Evolutionary conservation across 2,888 invertebrate species (phyloP), one percentile per base, ranked within the genome.

Genomic region (Panzeria rudis): DNA sequence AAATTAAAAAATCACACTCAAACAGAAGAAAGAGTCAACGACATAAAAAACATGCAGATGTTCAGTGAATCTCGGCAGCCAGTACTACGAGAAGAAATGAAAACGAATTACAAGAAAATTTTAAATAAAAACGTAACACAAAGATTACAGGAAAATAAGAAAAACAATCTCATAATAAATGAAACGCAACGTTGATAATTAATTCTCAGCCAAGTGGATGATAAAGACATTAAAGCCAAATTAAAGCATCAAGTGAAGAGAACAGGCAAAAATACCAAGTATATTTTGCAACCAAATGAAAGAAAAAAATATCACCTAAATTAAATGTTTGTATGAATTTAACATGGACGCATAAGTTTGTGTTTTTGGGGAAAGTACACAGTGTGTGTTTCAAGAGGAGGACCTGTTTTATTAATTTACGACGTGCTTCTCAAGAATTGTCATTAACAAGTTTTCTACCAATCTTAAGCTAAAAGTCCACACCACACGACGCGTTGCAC

Each of bases 151-250:
- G 32, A 38, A 61, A 71, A 32, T 13, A 38, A 54, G 23, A 54
- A 66, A 81, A 77, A 81, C 56, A 82, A 82, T 71, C 71, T 52
- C 64, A 52, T 75, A 85, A 85, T 85, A 85, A 82, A 85, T 79
- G 85, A 85, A 85, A 85, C 85, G 85, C 85, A 83, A 79, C 85
- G 85, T 75, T 83, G 85, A 82, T 83, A 85, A 85, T 85, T 85
- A 85, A 85, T 85, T 85, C 75, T 78, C 82, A 85, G 69, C 75
- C 85, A 82, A 85, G 78, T 85, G 85, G 82, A 85, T 85, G 82
- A 85, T 83, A 85, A 85, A 85, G 82, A 82, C 85, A 85, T 82
- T 82, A 82, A 85, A 79, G 71, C 75, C 82, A 85, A 85, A 82
- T 82, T 82, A 78, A 85, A 85, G 76, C 64, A 71, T 56, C 69